Evolutionary conservation across 2,797 vertebrate genomes (phyloP).

Genomic region (Epinephelus malabaricus): DNA sequence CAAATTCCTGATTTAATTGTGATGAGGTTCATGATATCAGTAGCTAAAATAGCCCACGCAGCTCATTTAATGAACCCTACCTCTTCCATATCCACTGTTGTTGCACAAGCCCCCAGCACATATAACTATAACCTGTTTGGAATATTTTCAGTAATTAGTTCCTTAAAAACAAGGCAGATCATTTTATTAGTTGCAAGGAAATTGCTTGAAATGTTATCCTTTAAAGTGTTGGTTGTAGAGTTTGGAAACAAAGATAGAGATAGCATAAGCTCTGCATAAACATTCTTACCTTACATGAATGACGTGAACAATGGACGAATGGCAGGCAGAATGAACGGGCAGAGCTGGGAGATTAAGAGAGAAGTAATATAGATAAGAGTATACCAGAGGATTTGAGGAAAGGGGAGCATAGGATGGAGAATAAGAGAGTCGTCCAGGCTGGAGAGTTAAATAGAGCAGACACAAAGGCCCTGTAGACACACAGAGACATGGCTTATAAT

Average conservation of each 20-base stretch:
- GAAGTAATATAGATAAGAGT: constrained; percentile 4
- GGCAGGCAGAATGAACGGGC: neutral
- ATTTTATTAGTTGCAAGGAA: neutral
- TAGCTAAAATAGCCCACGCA: neutral
- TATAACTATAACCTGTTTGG: neutral
- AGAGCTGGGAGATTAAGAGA: constrained; percentile 13
- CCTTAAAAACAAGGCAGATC: neutral
- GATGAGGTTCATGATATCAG: constrained; percentile 11
- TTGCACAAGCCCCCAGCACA: neutral
- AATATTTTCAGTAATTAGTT: neutral
- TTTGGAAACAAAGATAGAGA: neutral
- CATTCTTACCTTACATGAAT: neutral
- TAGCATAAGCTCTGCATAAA: neutral
- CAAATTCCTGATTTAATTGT: neutral
- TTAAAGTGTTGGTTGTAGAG: neutral
- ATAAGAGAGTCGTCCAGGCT: constrained; percentile 16
- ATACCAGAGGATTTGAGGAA: constrained; percentile 23
- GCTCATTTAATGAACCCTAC: neutral
- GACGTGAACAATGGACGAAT: neutral
- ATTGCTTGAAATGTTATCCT: neutral
- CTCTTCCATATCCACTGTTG: neutral
- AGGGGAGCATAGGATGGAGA: constrained; percentile 19
- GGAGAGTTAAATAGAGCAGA: constrained; percentile 52
- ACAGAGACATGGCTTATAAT: constrained; percentile 48
- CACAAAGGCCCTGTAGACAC: constrained; percentile 48